phyloP scores from a whole-genome alignment of 2,888 invertebrate species.

The Brenthis ino region DNA sequence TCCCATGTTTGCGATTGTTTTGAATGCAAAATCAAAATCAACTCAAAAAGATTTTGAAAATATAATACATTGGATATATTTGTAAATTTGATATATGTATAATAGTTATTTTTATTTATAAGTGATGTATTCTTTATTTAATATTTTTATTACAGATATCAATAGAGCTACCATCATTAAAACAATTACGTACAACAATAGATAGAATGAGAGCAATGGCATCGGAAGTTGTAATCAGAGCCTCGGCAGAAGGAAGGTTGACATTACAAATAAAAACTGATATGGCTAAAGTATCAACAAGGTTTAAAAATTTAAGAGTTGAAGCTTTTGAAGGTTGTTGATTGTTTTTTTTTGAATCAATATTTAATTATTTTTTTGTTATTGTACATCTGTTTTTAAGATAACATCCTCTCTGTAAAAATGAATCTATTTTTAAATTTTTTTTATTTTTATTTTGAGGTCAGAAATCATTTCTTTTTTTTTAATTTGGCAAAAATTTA shows the following conservation, averaged over 20 bases:
- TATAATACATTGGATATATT: no score
- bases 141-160: slow-evolving; percentile 83
- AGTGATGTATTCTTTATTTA: background rate
- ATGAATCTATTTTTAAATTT: no score
- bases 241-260: slow-evolving; percentile 87
- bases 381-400: background rate
- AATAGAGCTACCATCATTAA: slow-evolving; percentile 89
- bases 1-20: no score
- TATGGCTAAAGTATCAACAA: slow-evolving; percentile 90
- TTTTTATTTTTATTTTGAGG: no score
- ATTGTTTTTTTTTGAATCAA: background rate
- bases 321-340: slow-evolving; percentile 79
- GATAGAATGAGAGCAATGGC: slow-evolving; percentile 93
- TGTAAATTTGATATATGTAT: no score
- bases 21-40: no score
- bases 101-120: background rate
- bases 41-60: no score
- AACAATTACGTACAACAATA: slow-evolving; percentile 88
- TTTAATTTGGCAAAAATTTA: no score
- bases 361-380: slow-evolving; percentile 5
- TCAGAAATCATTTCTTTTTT: no score
- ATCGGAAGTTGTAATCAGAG: slow-evolving; percentile 86
- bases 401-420: no score
- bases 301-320: slow-evolving; percentile 88
- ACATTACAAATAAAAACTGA: slow-evolving; percentile 90